phyloP scores from a whole-genome alignment of 2,888 invertebrate species.

The Chymomyza caudatula region DNA sequence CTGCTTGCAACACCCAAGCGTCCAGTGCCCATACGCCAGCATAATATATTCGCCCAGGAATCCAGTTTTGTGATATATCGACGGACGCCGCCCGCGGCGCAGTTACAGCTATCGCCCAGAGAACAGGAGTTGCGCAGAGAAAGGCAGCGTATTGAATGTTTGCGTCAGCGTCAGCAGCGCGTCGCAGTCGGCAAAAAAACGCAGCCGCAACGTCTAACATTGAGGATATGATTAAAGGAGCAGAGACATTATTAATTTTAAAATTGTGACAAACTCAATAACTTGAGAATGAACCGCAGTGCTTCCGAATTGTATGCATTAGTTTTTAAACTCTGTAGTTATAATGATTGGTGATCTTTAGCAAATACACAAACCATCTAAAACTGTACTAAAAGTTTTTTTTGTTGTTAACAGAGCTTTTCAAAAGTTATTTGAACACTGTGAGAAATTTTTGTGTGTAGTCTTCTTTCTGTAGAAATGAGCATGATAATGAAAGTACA shows the following conservation, averaged over 20 bases:
- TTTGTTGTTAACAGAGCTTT: slow-evolving; percentile 12
- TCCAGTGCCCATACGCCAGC: slow-evolving; percentile 34
- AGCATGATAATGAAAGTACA: no score
- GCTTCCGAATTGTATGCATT: slow-evolving; percentile 53
- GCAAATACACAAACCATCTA: slow-evolving; percentile 27
- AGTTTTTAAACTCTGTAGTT: slow-evolving; percentile 9
- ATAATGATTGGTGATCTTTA: slow-evolving; percentile 26
- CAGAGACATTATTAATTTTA: neutral
- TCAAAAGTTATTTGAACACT: neutral
- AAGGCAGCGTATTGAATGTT: slow-evolving; percentile 36
- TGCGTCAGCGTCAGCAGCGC: slow-evolving; percentile 46
- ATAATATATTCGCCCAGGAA: slow-evolving; percentile 45
- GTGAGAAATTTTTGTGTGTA: no score
- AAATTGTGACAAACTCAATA: slow-evolving; percentile 16
- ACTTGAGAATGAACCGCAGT: slow-evolving; percentile 18
- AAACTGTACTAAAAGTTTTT: neutral
- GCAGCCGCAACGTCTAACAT: slow-evolving; percentile 35
- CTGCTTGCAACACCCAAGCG: slow-evolving; percentile 40
- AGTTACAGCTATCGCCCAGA: slow-evolving; percentile 33
- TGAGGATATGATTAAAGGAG: slow-evolving; percentile 30
- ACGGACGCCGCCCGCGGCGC: slow-evolving; percentile 21
- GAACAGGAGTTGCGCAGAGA: slow-evolving; percentile 30
- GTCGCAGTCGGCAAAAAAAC: slow-evolving; percentile 39
- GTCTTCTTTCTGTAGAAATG: no score
- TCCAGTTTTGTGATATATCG: slow-evolving; percentile 40